phyloP scores from a whole-genome alignment of 1,140 invertebrate species.

The Papilio helenus region DNA sequence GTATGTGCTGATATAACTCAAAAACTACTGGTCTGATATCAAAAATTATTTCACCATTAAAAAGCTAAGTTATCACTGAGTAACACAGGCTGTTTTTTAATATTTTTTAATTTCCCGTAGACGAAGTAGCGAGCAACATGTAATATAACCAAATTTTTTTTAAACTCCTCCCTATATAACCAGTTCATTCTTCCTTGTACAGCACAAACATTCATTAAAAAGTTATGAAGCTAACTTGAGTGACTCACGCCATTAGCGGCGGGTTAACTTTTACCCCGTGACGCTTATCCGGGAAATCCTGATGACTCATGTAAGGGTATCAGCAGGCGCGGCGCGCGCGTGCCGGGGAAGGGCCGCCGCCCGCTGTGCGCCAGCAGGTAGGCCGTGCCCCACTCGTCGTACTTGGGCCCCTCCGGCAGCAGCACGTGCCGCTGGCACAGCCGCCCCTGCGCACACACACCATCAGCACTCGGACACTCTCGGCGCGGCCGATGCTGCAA shows the following conservation, averaged over 20 bases:
- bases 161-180: no score
- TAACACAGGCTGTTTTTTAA: no score
- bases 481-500: not conserved
- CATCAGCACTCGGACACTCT: not conserved
- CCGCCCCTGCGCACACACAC: constrained; percentile 47
- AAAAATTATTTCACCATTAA: no score
- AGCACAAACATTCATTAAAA: constrained; percentile 18
- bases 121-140: no score
- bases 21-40: no score
- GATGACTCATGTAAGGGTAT: constrained; percentile 27
- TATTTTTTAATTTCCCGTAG: no score
- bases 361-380: constrained; percentile 51
- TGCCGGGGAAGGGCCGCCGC: constrained; percentile 45
- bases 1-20: no score
- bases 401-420: constrained; percentile 69
- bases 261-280: constrained; percentile 10
- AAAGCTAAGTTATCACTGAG: no score
- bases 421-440: constrained; percentile 65
- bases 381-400: constrained; percentile 54
- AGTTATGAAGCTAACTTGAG: constrained; percentile 23
- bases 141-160: no score
- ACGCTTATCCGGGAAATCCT: constrained; percentile 30
- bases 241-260: constrained; percentile 19
- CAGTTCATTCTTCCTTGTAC: not conserved
- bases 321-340: constrained; percentile 48